phyloP scores from a whole-genome alignment of 2,888 invertebrate species.

The Cybosia mesomella region DNA sequence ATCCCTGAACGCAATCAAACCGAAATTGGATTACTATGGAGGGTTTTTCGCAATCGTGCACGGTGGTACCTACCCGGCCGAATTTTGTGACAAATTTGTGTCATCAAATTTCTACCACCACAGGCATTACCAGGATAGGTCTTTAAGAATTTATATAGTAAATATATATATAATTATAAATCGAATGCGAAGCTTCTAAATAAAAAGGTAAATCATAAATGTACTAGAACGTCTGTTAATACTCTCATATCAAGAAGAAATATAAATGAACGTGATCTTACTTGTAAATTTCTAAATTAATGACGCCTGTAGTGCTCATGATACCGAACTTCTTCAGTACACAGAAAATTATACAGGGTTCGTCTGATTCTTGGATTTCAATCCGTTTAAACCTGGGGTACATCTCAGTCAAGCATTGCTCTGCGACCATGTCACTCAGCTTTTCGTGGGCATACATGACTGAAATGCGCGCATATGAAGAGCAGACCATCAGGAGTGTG shows the following conservation, averaged over 20 bases:
- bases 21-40: too few species aligned
- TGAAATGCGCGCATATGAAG: constrained; percentile 66
- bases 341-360: constrained; percentile 79
- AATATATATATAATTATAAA: too few species aligned
- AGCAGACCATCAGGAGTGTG: constrained; percentile 45
- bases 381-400: constrained; percentile 69
- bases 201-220: too few species aligned
- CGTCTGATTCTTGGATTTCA: constrained; percentile 77
- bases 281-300: constrained; percentile 78
- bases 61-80: too few species aligned
- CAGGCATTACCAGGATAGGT: too few species aligned
- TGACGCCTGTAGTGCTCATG: constrained; percentile 70
- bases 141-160: too few species aligned
- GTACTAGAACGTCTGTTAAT: neutral
- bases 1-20: too few species aligned
- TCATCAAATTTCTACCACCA: too few species aligned
- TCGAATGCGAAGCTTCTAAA: too few species aligned
- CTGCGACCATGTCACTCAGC: constrained; percentile 69
- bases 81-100: too few species aligned
- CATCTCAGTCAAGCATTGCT: constrained; percentile 78
- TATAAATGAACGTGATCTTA: constrained; percentile 34
- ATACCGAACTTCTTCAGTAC: constrained; percentile 80
- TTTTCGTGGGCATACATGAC: constrained; percentile 83
- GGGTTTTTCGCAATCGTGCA: too few species aligned
- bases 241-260: neutral